Evolutionary conservation across 2,888 invertebrate species (phyloP).

Genomic region (Tupiocoris notatus): DNA sequence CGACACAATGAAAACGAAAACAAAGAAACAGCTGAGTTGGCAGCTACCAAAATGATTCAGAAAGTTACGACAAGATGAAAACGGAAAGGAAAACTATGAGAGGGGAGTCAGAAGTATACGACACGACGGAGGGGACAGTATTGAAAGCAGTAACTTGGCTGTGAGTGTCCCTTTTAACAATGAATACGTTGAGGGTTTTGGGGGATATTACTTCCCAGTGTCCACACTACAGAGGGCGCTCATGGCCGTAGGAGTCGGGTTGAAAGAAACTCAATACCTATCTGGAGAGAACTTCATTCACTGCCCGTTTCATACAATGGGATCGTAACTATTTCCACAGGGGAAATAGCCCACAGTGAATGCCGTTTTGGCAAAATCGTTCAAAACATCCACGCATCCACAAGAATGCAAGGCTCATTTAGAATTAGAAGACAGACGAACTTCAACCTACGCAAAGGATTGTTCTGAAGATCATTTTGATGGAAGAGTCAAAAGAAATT

Average conservation of each 20-base stretch:
- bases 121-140: background rate
- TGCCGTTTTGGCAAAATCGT: too few species aligned
- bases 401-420: too few species aligned
- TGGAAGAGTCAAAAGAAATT: too few species aligned
- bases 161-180: background rate
- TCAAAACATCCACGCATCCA: too few species aligned
- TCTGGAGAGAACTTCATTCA: background rate
- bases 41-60: background rate
- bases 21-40: background rate
- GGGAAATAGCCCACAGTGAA: too few species aligned
- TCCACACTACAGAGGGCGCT: background rate
- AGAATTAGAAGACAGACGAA: too few species aligned
- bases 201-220: background rate
- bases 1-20: background rate
- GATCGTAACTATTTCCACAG: too few species aligned
- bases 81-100: background rate
- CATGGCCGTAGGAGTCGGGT: background rate
- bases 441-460: too few species aligned
- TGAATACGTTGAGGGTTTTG: background rate
- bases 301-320: background rate
- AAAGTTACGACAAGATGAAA: background rate
- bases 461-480: too few species aligned
- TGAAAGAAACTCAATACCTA: background rate
- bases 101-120: background rate
- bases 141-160: background rate